Base-by-base conservation (phyloP, 2,797 vertebrate genomes). In the Myiothlypis coronata region DNA sequence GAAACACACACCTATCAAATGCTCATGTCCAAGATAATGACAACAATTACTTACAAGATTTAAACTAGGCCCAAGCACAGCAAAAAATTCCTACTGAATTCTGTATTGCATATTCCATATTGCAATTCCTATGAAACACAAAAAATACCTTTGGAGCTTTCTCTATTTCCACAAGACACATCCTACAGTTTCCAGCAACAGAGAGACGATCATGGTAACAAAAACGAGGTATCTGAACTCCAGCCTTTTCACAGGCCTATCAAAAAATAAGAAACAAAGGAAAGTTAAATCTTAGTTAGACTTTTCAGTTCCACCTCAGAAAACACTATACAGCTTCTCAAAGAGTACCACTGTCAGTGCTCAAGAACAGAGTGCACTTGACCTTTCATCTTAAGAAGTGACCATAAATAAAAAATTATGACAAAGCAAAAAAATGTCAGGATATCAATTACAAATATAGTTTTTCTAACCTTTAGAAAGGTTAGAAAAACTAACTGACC, bases 141-240 rank as follows among this genome's bases (percentile, higher is more conserved):
- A 21, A 89, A 8, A 53, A 20, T 97, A 98, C 98, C 98, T 98
- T 98, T 55, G 98, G 98, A 50, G 98, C 98, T 97, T 98, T 99
- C 96, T 99, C 99, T 32, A 99, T 99, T 98, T 99, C 99, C 94
- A 99, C 99, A 94, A 99, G 97, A 97, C 99, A 99, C 99, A 99
- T 99, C 37, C 99, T 98, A 93, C 99, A 99, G 97, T 99, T 99
- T 93, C 99, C 99, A 61, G 99, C 99, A 74, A 99, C 98, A 5
- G 99, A 99, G 88, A 99, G 98, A 43, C 99, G 98, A 96, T 99
- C 99, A 14, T 99, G 99, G 64, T 99, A 99, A 97, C 99, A 99
- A 97, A 99, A 99, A 27, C 99, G 98, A 68, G 99, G 99, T 90
- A 99, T 99, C 97, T 99, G 99, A 93, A 99, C 98, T 74, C 99